Conservation (phyloP, 2,888 invertebrate genomes). For the Salpingus planirostris region DNA sequence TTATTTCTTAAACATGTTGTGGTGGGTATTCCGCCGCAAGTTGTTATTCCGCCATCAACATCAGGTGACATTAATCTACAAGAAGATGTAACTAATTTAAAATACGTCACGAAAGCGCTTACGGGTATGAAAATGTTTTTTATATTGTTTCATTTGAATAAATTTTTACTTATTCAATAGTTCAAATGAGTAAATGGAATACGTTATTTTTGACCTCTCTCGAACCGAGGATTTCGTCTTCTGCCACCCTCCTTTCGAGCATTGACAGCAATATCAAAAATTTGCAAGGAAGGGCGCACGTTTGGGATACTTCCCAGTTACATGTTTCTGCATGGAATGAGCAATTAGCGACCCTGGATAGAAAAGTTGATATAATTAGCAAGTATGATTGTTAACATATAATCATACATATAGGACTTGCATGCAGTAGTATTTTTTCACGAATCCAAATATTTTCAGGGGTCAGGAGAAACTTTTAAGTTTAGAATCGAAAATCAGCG, state of each 20-base stretch:
- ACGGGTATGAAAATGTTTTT: constrained; percentile 3
- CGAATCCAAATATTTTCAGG: too few relatives aligned
- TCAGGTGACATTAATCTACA: neutral
- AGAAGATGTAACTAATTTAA: constrained; percentile 1
- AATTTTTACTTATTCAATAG: too few relatives aligned
- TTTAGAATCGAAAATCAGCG: constrained; percentile 29
- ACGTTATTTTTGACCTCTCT: constrained; percentile 38
- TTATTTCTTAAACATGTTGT: neutral
- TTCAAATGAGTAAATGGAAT: constrained; percentile 40
- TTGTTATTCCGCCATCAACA: neutral
- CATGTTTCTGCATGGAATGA: constrained; percentile 48
- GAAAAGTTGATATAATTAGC: constrained; percentile 44
- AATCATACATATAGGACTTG: too few relatives aligned
- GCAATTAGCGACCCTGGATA: constrained; percentile 44
- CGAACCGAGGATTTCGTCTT: constrained; percentile 40
- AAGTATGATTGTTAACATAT: constrained; percentile 28
- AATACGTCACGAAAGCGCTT: constrained; percentile 1
- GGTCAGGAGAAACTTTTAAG: constrained; percentile 37
- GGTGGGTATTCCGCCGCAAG: neutral
- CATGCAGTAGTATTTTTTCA: neutral
- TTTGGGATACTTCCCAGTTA: constrained; percentile 47
- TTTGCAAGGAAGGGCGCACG: constrained; percentile 44
- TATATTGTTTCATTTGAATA: neutral
- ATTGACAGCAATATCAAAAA: constrained; percentile 44
- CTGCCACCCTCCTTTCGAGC: constrained; percentile 35